A percentile compares a stretch with the other conserved stretches of the same genome.
phyloP scores from a whole-genome alignment of 1,140 invertebrate genomes.

The Diprion similis region DNA sequence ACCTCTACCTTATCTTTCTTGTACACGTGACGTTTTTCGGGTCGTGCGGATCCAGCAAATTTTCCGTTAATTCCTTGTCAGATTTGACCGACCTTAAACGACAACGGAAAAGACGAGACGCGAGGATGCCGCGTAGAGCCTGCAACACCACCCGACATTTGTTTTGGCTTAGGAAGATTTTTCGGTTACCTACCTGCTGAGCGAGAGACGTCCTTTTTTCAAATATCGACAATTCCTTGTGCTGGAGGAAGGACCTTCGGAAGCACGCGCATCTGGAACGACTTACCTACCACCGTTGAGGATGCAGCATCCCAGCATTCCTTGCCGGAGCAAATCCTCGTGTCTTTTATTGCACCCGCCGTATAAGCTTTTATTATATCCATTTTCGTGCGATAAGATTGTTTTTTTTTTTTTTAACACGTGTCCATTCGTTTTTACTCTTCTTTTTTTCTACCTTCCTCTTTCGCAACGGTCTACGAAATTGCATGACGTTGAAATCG shows the following conservation, averaged over 20 bases:
- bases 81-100: slow-evolving; percentile 4
- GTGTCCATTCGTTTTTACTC: too few relatives aligned
- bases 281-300: slow-evolving; percentile 45
- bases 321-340: not conserved
- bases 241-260: slow-evolving; percentile 6
- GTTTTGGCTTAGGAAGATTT: slow-evolving; percentile 42
- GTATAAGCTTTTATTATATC: too few relatives aligned
- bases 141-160: too few relatives aligned
- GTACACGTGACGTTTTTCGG: not conserved
- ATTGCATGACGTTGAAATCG: too few relatives aligned
- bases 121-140: too few relatives aligned
- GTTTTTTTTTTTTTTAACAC: too few relatives aligned
- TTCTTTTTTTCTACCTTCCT: too few relatives aligned
- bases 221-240: not conserved
- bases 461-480: too few relatives aligned
- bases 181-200: slow-evolving; percentile 23
- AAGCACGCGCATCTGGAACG: slow-evolving; percentile 49
- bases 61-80: not conserved
- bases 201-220: slow-evolving; percentile 6
- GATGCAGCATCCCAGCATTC: not conserved
- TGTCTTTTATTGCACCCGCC: not conserved
- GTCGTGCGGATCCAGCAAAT: not conserved
- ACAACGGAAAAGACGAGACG: slow-evolving; percentile 18
- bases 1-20: not conserved
- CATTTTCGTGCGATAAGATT: too few relatives aligned